These are phyloP conservation scores for Ciconia boyciana DNA, from an alignment of 2,113 vertebrate species.

Conservation along the genomic window DNA sequence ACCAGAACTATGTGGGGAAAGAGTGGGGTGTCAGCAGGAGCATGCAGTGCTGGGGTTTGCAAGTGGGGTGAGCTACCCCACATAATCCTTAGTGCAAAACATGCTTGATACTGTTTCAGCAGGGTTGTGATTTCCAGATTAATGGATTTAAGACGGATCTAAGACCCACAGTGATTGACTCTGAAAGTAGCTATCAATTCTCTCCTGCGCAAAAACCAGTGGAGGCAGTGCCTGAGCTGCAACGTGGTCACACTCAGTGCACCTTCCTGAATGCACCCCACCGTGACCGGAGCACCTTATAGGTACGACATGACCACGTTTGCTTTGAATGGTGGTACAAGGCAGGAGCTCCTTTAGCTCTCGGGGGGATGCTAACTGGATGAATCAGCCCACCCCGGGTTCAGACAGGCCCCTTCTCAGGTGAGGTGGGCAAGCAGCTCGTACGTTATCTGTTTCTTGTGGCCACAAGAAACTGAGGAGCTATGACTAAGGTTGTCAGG, in stretches of 20 bases:
- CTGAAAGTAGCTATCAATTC: neutral
- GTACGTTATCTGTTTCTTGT: neutral
- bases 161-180: fast-evolving
- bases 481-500: neutral
- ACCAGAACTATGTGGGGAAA: neutral
- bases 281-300: fast-evolving
- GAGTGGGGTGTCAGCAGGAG: neutral
- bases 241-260: fast-evolving
- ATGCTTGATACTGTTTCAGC: fast-evolving
- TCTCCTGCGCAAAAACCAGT: neutral
- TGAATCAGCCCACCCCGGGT: no score
- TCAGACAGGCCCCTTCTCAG: neutral
- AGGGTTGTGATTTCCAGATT: neutral
- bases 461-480: neutral
- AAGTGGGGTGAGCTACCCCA: neutral
- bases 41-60: fast-evolving
- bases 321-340: neutral
- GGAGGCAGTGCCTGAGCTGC: neutral
- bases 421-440: neutral
- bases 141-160: neutral
- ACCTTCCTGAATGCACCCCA: neutral
- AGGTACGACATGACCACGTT: fast-evolving
- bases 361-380: neutral
- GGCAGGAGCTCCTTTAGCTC: neutral
- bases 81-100: neutral